Evolutionary conservation across 2,113 vertebrate species (phyloP).

Genomic region (Myxocyprinus asiaticus): DNA sequence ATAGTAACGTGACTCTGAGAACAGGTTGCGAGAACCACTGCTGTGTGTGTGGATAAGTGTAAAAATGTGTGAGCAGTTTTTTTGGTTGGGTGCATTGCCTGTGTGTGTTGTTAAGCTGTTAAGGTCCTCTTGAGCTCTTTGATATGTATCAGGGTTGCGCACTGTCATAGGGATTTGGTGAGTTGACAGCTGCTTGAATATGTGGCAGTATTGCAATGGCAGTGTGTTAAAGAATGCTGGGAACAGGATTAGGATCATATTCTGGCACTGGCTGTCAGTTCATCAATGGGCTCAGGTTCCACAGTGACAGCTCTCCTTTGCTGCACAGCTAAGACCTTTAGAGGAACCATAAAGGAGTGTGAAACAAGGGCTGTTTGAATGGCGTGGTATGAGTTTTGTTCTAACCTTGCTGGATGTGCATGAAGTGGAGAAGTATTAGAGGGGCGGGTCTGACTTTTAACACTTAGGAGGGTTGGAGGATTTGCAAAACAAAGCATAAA

Average conservation of each 20-base stretch:
- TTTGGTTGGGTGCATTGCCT: constrained; percentile 25
- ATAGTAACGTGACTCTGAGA: too few species aligned
- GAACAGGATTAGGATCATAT: constrained; percentile 97
- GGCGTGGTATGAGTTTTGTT: constrained; percentile 74
- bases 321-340: constrained; percentile 80
- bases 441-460: constrained; percentile 48
- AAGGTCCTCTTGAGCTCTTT: constrained; percentile 87
- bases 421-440: constrained; percentile 71
- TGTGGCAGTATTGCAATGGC: constrained; percentile 84
- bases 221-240: constrained; percentile 84
- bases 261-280: constrained; percentile 88
- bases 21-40: too few species aligned
- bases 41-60: constrained; percentile 17
- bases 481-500: not conserved
- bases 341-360: constrained; percentile 73
- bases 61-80: constrained; percentile 24
- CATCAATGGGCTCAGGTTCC: constrained; percentile 90
- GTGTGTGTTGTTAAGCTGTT: constrained; percentile 75
- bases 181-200: constrained; percentile 88
- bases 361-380: constrained; percentile 64
- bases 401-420: constrained; percentile 65
- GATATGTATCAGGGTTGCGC: constrained; percentile 87
- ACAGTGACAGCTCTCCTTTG: constrained; percentile 82
- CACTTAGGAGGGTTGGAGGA: too few species aligned
- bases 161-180: constrained; percentile 88